Percentiles rank a stretch among this genome's conserved stretches.
phyloP scores from a whole-genome alignment of 1,140 invertebrate genomes.

The Physella acuta region DNA sequence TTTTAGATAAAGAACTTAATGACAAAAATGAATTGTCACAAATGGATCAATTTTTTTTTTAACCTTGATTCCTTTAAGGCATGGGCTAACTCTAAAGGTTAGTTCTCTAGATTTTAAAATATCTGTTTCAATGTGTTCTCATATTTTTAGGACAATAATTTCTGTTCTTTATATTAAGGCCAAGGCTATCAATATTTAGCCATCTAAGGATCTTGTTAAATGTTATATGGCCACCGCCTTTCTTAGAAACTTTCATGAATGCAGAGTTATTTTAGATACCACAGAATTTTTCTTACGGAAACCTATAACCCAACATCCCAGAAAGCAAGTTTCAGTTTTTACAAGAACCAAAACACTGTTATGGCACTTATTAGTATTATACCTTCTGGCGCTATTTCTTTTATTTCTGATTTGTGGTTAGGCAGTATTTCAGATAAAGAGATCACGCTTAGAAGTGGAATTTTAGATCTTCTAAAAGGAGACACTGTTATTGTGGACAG shows the following conservation, averaged over 20 bases:
- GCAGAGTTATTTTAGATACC: constrained; percentile 1
- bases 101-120: not conserved
- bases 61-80: not conserved
- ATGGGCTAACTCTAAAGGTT: not conserved
- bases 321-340: constrained; percentile 7
- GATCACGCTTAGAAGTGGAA: not conserved
- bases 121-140: not conserved
- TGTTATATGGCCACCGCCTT: not conserved
- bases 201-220: not conserved
- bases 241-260: not conserved
- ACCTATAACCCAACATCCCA: not conserved
- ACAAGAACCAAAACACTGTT: constrained; percentile 9
- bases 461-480: not conserved
- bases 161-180: not conserved
- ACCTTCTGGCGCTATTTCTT: constrained; percentile 9
- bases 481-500: constrained; percentile 10
- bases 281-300: constrained; percentile 9
- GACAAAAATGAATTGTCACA: not conserved
- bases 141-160: not conserved
- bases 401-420: constrained; percentile 12
- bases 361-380: constrained; percentile 2
- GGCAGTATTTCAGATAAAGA: constrained; percentile 13
- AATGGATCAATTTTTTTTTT: not conserved
- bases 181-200: not conserved
- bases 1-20: not conserved